Evolutionary conservation across 2,888 invertebrate genomes (phyloP).

Genomic region (Hartigia nigra): DNA sequence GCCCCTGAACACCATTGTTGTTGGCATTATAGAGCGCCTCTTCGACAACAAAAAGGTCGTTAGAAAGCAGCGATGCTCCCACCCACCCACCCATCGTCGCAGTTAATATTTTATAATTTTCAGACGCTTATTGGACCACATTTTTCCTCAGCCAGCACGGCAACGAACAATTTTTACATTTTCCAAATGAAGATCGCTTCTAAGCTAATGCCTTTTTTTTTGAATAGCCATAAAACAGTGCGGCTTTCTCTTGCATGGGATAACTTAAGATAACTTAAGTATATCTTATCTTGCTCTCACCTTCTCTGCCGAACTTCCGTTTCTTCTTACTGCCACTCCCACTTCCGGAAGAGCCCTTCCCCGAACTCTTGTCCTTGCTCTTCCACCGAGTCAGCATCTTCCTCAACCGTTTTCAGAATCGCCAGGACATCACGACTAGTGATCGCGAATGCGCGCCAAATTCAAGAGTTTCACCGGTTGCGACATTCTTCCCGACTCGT

Average conservation of each 20-base stretch:
- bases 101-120: not conserved
- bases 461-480: not conserved
- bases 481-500: not conserved
- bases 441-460: not conserved
- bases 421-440: not conserved
- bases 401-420: slow-evolving; percentile 17
- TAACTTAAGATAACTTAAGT: slow-evolving; percentile 29
- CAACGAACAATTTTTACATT: not conserved
- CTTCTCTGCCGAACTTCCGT: slow-evolving; percentile 83
- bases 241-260: slow-evolving; percentile 1
- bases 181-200: not conserved
- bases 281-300: slow-evolving; percentile 52
- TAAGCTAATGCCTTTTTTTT: not conserved
- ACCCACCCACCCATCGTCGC: not conserved
- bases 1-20: not conserved
- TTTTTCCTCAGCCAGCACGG: not conserved
- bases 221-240: not conserved
- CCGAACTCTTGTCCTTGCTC: slow-evolving; percentile 82
- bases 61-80: not conserved
- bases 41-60: not conserved
- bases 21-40: not conserved
- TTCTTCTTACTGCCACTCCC: slow-evolving; percentile 77
- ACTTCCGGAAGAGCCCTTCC: slow-evolving; percentile 72
- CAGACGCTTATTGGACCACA: not conserved
- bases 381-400: slow-evolving; percentile 87